Conservation (phyloP, 2,888 invertebrate species). For the Latrodectus hesperus region DNA sequence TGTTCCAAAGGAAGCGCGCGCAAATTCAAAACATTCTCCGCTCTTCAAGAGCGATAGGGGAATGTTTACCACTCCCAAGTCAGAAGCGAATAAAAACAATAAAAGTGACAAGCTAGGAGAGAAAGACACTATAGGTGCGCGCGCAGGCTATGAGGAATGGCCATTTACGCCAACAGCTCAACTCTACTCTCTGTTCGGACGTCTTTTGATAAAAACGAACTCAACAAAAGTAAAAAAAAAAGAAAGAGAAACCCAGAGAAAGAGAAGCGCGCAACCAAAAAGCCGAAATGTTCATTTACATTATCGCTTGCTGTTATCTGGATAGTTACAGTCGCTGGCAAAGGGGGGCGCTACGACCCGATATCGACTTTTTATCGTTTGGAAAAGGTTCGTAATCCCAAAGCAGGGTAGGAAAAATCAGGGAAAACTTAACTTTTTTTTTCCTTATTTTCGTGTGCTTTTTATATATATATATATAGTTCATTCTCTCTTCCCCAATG, state of each 20-base stretch:
- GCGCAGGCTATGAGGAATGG: slow-evolving; percentile 13
- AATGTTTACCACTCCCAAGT: slow-evolving; percentile 29
- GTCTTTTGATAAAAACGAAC: slow-evolving; percentile 47
- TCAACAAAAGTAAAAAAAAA: slow-evolving; percentile 19
- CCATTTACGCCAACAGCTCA: slow-evolving; percentile 52
- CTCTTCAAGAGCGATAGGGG: no score
- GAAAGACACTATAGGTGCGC: slow-evolving; percentile 23
- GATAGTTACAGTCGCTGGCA: slow-evolving; percentile 53
- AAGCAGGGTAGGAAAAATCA: slow-evolving; percentile 30
- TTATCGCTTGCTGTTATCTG: slow-evolving; percentile 61
- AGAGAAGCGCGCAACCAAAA: slow-evolving; percentile 8
- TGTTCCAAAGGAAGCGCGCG: background rate
- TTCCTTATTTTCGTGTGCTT: slow-evolving; percentile 8
- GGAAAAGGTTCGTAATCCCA: slow-evolving; percentile 63
- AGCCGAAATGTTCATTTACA: slow-evolving; percentile 69
- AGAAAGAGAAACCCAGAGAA: slow-evolving; percentile 17
- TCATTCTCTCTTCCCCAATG: slow-evolving; percentile 49
- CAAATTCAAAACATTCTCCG: background rate
- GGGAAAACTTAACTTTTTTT: slow-evolving; percentile 60
- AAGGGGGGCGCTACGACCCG: slow-evolving; percentile 22
- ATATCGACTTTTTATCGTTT: slow-evolving; percentile 66
- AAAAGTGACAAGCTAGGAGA: slow-evolving; percentile 26
- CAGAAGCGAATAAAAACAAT: background rate
- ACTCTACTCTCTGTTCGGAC: slow-evolving; percentile 51
- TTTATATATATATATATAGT: slow-evolving; percentile 28